A percentile compares a stretch with the other conserved stretches of the same genome.
Evolutionary conservation across 1,140 invertebrate genomes (phyloP).

Genomic region (Panonychus citri): DNA sequence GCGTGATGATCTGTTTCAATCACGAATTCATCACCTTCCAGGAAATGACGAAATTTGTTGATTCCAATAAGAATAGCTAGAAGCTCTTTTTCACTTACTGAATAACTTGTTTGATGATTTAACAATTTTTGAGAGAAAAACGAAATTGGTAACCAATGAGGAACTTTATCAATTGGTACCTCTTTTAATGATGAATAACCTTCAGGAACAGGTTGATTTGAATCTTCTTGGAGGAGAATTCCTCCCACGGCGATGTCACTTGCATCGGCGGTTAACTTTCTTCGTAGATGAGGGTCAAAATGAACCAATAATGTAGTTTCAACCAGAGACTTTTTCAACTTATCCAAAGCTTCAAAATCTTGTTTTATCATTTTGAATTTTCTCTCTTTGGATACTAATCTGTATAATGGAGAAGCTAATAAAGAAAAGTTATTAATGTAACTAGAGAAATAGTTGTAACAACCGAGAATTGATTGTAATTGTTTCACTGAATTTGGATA

Average conservation of each 20-base stretch:
- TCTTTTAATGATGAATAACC: too few relatives aligned
- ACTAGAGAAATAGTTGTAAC: constrained; percentile 10
- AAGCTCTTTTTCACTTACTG: not conserved
- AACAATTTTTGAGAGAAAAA: too few relatives aligned
- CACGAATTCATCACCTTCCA: not conserved
- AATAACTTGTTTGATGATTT: constrained; percentile 8
- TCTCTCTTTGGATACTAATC: constrained; percentile 11
- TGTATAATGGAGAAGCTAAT: constrained; percentile 19
- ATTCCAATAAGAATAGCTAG: not conserved
- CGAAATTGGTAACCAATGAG: too few relatives aligned
- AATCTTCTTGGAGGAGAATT: not conserved
- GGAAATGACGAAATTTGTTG: not conserved
- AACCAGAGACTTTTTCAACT: constrained; percentile 14
- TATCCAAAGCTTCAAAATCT: not conserved
- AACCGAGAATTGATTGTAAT: constrained; percentile 24
- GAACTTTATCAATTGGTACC: too few relatives aligned
- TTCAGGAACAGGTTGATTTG: too few relatives aligned
- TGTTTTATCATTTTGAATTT: not conserved
- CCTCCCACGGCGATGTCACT: not conserved
- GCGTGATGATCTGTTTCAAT: too few relatives aligned
- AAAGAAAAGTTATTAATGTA: constrained; percentile 14
- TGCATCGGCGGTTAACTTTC: not conserved
- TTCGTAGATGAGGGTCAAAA: not conserved
- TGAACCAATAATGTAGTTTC: not conserved
- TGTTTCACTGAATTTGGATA: constrained; percentile 18